These are phyloP conservation scores for Idaea aversata DNA, from an alignment of 2,888 invertebrate genomes.

Conservation along the genomic window DNA sequence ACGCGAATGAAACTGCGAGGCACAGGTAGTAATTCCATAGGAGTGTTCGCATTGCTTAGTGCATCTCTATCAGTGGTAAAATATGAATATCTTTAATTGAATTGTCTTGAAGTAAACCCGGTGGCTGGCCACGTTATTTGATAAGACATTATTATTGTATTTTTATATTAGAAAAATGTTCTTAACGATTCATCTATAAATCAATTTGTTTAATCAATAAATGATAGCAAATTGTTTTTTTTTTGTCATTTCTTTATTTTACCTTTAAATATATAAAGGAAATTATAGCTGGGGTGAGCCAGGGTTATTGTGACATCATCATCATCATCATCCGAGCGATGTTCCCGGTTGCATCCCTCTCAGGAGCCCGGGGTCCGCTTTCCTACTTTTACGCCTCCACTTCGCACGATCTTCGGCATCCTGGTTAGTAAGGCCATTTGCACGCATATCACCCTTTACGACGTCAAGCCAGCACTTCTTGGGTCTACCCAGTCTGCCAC, in stretches of 20 bases:
- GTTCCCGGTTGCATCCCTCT: too few relatives aligned
- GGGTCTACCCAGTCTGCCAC: too few relatives aligned
- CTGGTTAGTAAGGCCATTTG: too few relatives aligned
- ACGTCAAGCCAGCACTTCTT: too few relatives aligned
- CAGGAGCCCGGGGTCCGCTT: too few relatives aligned
- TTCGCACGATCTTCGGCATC: too few relatives aligned
- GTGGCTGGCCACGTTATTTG: slow-evolving; percentile 76
- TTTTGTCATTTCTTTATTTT: slow-evolving; percentile 40
- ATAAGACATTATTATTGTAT: slow-evolving; percentile 63
- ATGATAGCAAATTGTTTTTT: slow-evolving; percentile 71
- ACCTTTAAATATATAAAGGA: slow-evolving; percentile 2
- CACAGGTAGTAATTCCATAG: not conserved
- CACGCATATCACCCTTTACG: too few relatives aligned
- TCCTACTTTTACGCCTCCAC: too few relatives aligned
- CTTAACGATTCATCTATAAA: slow-evolving; percentile 61
- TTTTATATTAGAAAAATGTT: slow-evolving; percentile 61
- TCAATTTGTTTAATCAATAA: slow-evolving; percentile 78
- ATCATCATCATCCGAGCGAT: too few relatives aligned
- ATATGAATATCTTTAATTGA: slow-evolving; percentile 33
- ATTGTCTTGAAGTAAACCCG: slow-evolving; percentile 41
- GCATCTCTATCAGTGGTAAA: slow-evolving; percentile 34
- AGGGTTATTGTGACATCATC: too few relatives aligned
- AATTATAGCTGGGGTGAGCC: too few relatives aligned
- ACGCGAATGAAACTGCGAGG: too few relatives aligned
- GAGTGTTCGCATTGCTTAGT: not conserved